Base-by-base conservation (phyloP, 2,888 invertebrate genomes). In the Gasteruption jaculator region DNA sequence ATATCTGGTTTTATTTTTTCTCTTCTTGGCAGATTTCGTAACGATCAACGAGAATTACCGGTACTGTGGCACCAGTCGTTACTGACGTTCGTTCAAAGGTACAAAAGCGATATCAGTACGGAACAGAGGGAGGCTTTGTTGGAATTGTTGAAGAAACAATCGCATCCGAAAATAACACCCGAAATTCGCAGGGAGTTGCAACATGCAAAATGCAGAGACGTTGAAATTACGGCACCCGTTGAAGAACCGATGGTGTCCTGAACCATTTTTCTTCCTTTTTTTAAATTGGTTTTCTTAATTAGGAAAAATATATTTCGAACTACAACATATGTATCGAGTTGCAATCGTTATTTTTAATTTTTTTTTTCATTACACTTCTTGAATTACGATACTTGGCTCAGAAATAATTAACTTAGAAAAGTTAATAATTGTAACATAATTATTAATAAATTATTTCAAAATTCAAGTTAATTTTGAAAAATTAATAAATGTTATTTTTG, bases 1-100 rank as follows among this genome's bases (percentile, higher is more conserved):
- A 1, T 26, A 24, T 41, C 32, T 39, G 21, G n/a, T 38, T 19
- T 49, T 39, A 32, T 6, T 38, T 67, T 66, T 61, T n/a, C n/a
- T n/a, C n/a, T n/a, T n/a, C n/a, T n/a, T n/a, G n/a, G n/a, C n/a
- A 91, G 93, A 63, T 94, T 96, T 71, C 83, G 86, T 67, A 76
- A 76, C 50, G 95, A 96, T 62, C 74, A 75, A 35, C 80, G 94
- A 41, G 83, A 83, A 54, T 75, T 99, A 63, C 97, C 99, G 1
- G 94, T 97, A 4, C 71, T 97, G 43, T 99, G 97, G 99, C 96
- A 99, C 72, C 97, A 97, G 71, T 83, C 91, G 27, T 75, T 99
- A 25, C 73, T 99, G 39, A 88, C 93, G 4, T 95, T 99, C 75
- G 86, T 86, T 1, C 94, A 97, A 72, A 80, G 93, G 34, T 99